phyloP scores from a whole-genome alignment of 2,797 vertebrate genomes.

The Novumbra hubbsi region DNA sequence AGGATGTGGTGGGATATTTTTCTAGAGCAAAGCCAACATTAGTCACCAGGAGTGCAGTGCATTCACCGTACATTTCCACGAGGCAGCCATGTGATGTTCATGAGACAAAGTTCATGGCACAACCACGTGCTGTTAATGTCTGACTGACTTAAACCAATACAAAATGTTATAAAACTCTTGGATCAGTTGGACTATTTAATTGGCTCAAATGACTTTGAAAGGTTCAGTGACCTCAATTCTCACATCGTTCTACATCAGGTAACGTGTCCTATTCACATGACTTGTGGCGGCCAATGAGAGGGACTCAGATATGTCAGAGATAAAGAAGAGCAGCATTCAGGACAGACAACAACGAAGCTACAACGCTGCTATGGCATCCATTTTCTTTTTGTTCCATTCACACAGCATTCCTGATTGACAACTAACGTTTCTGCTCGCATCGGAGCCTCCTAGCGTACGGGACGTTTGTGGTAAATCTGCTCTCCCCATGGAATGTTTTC shows the following conservation, averaged over 20 bases:
- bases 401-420: conserved; percentile 29
- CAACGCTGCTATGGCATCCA: conserved; percentile 70
- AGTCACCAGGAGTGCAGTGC: not conserved
- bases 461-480: not conserved
- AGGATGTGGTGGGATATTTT: conserved; percentile 20
- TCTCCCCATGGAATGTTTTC: conserved; percentile 21
- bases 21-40: conserved; percentile 15
- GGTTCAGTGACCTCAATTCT: conserved; percentile 63
- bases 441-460: not conserved
- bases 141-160: conserved; percentile 18
- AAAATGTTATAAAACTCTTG: not conserved
- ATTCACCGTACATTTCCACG: not conserved
- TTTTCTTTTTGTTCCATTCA: not conserved
- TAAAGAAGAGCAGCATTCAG: conserved; percentile 65
- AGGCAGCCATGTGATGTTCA: conserved; percentile 5
- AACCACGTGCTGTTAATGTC: conserved; percentile 35
- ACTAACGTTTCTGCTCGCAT: not conserved
- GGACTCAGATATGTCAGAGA: conserved; percentile 69
- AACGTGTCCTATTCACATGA: conserved; percentile 56
- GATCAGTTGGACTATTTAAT: conserved; percentile 3
- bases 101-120: conserved; percentile 13
- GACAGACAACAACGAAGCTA: conserved; percentile 73
- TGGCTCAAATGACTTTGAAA: conserved; percentile 37
- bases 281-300: conserved; percentile 68
- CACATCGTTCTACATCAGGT: conserved; percentile 57